Evolutionary conservation across 2,797 vertebrate species (phyloP), one percentile per base, ranked within the genome.

Genomic region (Clarias fuscus): DNA sequence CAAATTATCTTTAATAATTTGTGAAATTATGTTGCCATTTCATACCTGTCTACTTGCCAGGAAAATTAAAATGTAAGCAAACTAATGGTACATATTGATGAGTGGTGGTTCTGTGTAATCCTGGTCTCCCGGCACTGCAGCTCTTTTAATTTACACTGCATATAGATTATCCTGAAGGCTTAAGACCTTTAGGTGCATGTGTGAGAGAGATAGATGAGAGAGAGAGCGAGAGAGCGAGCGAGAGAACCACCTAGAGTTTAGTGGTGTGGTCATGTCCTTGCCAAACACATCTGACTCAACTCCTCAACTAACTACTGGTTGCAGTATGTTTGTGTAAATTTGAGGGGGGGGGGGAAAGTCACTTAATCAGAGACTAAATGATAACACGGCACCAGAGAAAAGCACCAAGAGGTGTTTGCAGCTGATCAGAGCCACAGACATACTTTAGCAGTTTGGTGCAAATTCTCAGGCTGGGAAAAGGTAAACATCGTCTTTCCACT

Each of bases 371-470:
- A 22, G 43, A 65, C 13, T 18, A 61, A 20, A 53, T 53, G 56
- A 33, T 20, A 76, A 67, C 14, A 62, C 40, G 24, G 30, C 67
- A 62, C 67, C 15, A 72, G 76, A 33, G 58, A 77, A 62, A 59
- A 83, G 17, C 56, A 83, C 20, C 0, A 11, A 59, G 53, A 37
- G 5, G 59, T 20, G 6, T 72, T 72, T 87, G 64, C 6, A 27
- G 2, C 40, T 68, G 20, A 84, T 30, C 48, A 13, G 62, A 59
- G 61, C 11, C 20, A 56, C 59, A 43, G 7, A 75, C 43, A 76
- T 37, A 67, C 56, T 71, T 84, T 58, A 53, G n/a, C 77, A 75
- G 61, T 85, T 85, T 68, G 68, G 43, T 73, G 68, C 33, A 75
- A 87, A 80, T 73, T 75, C 43, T 22, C 30, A 73, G 64, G 33